phyloP scores from a whole-genome alignment of 2,113 vertebrate genomes.

The Hippoglossus stenolepis region DNA sequence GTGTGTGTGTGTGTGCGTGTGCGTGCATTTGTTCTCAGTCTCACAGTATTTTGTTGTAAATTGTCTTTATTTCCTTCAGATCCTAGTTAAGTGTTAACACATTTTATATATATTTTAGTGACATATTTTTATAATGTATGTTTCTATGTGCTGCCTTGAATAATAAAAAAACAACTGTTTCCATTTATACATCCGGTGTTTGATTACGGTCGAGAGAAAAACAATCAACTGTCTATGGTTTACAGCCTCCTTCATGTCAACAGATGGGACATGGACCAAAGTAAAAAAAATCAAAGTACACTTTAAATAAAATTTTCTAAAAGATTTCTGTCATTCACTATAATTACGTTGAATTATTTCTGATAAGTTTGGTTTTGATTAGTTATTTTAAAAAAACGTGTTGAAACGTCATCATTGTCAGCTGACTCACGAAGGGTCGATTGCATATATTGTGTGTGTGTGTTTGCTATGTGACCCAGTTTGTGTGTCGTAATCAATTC shows the following conservation, averaged over 20 bases:
- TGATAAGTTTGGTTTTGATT: no score
- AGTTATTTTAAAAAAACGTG: no score
- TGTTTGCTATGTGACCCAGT: neutral
- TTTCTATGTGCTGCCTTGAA: slow-evolving; percentile 67
- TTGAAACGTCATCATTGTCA: no score
- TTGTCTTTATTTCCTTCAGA: slow-evolving; percentile 55
- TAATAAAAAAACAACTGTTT: slow-evolving; percentile 41
- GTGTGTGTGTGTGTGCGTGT: slow-evolving; percentile 16
- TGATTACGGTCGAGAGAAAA: neutral
- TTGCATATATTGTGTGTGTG: no score
- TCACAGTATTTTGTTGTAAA: slow-evolving; percentile 63
- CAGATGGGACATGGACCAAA: no score
- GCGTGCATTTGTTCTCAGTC: slow-evolving; percentile 52
- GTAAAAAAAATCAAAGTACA: no score
- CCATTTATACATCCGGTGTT: slow-evolving; percentile 13
- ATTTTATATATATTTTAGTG: slow-evolving; percentile 70
- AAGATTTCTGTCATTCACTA: no score
- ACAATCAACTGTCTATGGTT: no score
- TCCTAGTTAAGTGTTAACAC: slow-evolving; percentile 44
- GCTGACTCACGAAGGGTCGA: no score
- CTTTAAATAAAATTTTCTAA: no score
- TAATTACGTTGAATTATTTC: no score
- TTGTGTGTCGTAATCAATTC: slow-evolving; percentile 33
- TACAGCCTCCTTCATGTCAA: no score
- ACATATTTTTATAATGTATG: slow-evolving; percentile 74